Evolutionary conservation across 2,888 invertebrate genomes (phyloP), one percentile per base, ranked within the genome.

Genomic region (Calameuta pallipes): DNA sequence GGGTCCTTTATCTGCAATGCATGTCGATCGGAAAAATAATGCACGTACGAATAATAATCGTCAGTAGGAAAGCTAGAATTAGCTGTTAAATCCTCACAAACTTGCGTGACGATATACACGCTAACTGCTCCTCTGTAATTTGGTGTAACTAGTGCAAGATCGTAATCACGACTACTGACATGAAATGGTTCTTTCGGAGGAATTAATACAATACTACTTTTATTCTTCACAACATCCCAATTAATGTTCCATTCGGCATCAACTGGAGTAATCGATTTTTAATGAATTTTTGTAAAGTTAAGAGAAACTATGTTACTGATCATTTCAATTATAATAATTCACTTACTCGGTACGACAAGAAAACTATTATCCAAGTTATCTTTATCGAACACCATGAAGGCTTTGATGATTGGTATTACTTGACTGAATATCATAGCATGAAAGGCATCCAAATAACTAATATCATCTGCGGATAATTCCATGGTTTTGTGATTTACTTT

Each of bases 11-110:
- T 93, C 2, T 92, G 88, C 35, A 95, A 88, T 33, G 94, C 92
- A 89, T 99, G 98, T 89, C 96, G 97, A 12, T 93, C 92, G 1
- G 92, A 89, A 87, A 96, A 98, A 89, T 99, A 99, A 23, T 95
- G 93, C 11, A 93, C 94, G 88, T 95, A 99, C 0, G 95, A 94
- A 0, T 85, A 82, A 81, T 92, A 94, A 1, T 94, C 92, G 0
- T 92, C 90, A 3, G 93, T 93, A 0, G 95, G 95, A 89, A 98
- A 97, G 4, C 88, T 83, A 30, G 95, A 95, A 9, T 90, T 76
- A 0, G 97, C 96, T 6, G 93, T 95, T 87, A 94, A 89, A 83
- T 96, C 93, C 13, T 94, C 92, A 71, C 95, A 93, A 11, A 97
- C 94, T 85, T 94, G 93, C 0, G 95, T 94, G 0, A 97, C 96